Conservation (phyloP, 1,140 invertebrate genomes). For the Rhopalosiphum padi region DNA sequence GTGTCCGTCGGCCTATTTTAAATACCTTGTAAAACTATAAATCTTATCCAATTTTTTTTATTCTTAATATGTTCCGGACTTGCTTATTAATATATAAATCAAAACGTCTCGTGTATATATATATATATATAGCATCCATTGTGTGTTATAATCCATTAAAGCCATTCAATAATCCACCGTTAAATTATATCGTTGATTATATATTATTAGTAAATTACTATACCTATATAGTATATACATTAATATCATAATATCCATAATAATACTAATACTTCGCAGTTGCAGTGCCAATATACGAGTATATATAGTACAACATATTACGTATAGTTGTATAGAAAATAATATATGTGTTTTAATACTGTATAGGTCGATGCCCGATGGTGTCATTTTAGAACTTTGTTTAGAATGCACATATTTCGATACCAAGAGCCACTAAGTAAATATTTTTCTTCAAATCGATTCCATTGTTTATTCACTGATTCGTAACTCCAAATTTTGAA, state of each 20-base stretch:
- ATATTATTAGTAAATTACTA: too few relatives aligned
- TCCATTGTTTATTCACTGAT: background rate
- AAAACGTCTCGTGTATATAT: conserved; percentile 1
- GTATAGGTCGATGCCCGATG: too few relatives aligned
- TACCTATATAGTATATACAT: background rate
- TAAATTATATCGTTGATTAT: conserved; percentile 17
- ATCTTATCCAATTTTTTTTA: conserved; percentile 30
- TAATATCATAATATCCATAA: background rate
- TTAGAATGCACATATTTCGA: too few relatives aligned
- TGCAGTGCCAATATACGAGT: background rate
- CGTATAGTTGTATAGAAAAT: too few relatives aligned
- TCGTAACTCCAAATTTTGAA: background rate
- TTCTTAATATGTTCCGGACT: conserved; percentile 20
- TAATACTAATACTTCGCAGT: background rate
- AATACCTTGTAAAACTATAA: conserved; percentile 42
- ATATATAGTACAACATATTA: too few relatives aligned
- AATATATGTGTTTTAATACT: too few relatives aligned
- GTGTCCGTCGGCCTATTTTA: conserved; percentile 35
- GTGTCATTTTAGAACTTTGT: too few relatives aligned
- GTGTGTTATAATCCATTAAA: background rate
- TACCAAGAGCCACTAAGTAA: too few relatives aligned
- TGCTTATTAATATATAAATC: conserved; percentile 49
- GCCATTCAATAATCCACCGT: background rate
- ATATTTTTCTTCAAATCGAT: too few relatives aligned
- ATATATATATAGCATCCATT: background rate